Evolutionary conservation across 1,140 invertebrate species (phyloP).

Genomic region (Drosophila equinoxialis): DNA sequence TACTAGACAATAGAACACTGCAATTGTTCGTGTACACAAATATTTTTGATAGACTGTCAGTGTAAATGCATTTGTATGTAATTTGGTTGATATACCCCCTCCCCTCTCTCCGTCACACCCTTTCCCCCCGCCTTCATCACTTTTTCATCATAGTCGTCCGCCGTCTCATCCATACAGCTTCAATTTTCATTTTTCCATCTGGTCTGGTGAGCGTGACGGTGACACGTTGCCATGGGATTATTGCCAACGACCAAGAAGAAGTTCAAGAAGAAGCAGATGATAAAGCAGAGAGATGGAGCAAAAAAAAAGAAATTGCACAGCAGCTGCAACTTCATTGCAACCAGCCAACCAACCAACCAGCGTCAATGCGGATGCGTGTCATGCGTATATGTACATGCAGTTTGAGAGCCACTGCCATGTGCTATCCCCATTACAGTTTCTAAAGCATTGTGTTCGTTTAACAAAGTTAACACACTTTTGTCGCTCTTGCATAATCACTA

Average conservation of each 20-base stretch:
- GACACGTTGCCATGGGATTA: slow-evolving; percentile 68
- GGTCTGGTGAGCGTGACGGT: slow-evolving; percentile 63
- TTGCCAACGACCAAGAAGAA: slow-evolving; percentile 20
- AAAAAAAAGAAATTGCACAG: slow-evolving; percentile 60
- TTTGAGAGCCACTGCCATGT: slow-evolving; percentile 18
- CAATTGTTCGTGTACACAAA: too few relatives aligned
- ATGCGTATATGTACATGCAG: slow-evolving; percentile 3
- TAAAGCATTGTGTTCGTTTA: neutral
- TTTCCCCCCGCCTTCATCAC: neutral
- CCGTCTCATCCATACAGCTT: slow-evolving; percentile 1
- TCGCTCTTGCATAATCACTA: slow-evolving; percentile 36
- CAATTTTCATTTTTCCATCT: slow-evolving; percentile 20
- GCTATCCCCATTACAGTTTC: slow-evolving; percentile 16
- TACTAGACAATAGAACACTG: too few relatives aligned
- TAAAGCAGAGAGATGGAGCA: neutral
- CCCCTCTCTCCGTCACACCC: neutral
- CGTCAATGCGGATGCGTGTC: slow-evolving; percentile 7
- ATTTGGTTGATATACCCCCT: slow-evolving; percentile 15
- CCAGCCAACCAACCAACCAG: slow-evolving; percentile 8
- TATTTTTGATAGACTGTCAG: neutral
- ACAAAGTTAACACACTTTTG: slow-evolving; percentile 17
- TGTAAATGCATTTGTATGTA: slow-evolving; percentile 18
- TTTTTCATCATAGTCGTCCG: neutral
- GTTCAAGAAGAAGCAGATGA: neutral
- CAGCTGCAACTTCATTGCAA: slow-evolving; percentile 45